Percentiles rank a stretch among this genome's conserved stretches.
phyloP scores from a whole-genome alignment of 1,140 invertebrate genomes.

The Adoxophyes honmai region DNA sequence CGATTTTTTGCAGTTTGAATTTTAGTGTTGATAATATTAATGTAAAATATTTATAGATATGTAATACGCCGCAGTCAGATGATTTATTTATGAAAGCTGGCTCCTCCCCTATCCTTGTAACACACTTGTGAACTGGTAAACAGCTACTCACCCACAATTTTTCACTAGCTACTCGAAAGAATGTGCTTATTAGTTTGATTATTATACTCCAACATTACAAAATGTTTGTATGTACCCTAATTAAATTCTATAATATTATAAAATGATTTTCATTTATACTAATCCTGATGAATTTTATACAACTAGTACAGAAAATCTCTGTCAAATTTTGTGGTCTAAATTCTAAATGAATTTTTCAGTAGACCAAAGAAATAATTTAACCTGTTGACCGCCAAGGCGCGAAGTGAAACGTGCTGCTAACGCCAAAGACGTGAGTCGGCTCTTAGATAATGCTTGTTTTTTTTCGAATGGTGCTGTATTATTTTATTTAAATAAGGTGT shows the following conservation, averaged over 20 bases:
- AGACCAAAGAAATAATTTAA: too few species aligned
- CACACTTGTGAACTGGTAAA: slow-evolving; percentile 11
- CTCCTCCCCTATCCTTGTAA: slow-evolving; percentile 6
- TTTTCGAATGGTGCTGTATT: too few species aligned
- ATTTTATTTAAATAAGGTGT: too few species aligned
- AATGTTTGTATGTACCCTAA: slow-evolving; percentile 76
- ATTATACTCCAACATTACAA: slow-evolving; percentile 75
- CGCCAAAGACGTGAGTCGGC: too few species aligned
- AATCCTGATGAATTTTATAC: too few species aligned
- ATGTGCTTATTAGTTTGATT: slow-evolving; percentile 73
- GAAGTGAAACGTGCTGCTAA: too few species aligned
- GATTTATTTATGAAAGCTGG: not conserved
- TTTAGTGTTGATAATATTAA: slow-evolving; percentile 3
- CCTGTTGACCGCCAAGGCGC: too few species aligned
- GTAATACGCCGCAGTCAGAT: not conserved
- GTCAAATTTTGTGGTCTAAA: too few species aligned
- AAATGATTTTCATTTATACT: slow-evolving; percentile 16
- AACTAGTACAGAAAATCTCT: too few species aligned
- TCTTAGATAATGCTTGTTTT: too few species aligned
- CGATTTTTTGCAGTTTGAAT: slow-evolving; percentile 6
- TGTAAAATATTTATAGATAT: slow-evolving; percentile 10
- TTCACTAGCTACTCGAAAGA: slow-evolving; percentile 62
- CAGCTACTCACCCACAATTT: slow-evolving; percentile 58
- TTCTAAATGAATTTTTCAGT: too few species aligned
- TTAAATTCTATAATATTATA: slow-evolving; percentile 74